phyloP scores from a whole-genome alignment of 2,888 invertebrate genomes.

The Drosophila borealis region DNA sequence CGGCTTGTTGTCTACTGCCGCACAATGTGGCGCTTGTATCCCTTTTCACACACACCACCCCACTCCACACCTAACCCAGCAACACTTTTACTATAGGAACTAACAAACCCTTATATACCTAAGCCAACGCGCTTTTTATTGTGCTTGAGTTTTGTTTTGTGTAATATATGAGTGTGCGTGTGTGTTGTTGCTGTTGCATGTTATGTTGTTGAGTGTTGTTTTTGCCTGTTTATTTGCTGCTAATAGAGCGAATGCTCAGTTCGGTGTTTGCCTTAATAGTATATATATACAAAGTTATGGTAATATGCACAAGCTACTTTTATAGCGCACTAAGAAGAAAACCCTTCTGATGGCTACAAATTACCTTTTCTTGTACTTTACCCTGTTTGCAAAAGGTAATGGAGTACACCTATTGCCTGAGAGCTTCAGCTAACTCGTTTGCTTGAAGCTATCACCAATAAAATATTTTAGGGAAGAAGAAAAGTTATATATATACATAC shows the following conservation, averaged over 20 bases:
- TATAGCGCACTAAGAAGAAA: not conserved
- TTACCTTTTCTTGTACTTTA: slow-evolving; percentile 13
- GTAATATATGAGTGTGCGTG: slow-evolving; percentile 27
- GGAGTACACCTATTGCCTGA: not conserved
- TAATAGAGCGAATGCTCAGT: slow-evolving; percentile 49
- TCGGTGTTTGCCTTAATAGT: slow-evolving; percentile 20
- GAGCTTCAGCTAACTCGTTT: not conserved
- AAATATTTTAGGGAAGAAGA: no score
- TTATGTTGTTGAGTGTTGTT: slow-evolving; percentile 50
- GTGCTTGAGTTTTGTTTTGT: slow-evolving; percentile 38
- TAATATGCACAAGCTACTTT: slow-evolving; percentile 22
- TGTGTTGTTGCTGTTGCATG: slow-evolving; percentile 26
- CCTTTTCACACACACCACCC: slow-evolving; percentile 32
- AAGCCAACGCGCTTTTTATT: slow-evolving; percentile 71
- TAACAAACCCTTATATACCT: slow-evolving; percentile 50
- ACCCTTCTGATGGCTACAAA: slow-evolving; percentile 28
- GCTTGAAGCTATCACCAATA: not conserved
- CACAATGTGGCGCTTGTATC: slow-evolving; percentile 53
- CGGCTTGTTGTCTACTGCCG: slow-evolving; percentile 45
- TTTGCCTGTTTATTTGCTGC: slow-evolving; percentile 56
- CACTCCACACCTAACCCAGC: slow-evolving; percentile 15
- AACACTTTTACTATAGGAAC: slow-evolving; percentile 36
- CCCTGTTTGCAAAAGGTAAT: not conserved
- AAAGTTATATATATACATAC: no score
- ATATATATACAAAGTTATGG: slow-evolving; percentile 22